These are phyloP conservation scores for Dinocampus coccinellae DNA, from an alignment of 2,888 invertebrate genomes.

Conservation along the genomic window DNA sequence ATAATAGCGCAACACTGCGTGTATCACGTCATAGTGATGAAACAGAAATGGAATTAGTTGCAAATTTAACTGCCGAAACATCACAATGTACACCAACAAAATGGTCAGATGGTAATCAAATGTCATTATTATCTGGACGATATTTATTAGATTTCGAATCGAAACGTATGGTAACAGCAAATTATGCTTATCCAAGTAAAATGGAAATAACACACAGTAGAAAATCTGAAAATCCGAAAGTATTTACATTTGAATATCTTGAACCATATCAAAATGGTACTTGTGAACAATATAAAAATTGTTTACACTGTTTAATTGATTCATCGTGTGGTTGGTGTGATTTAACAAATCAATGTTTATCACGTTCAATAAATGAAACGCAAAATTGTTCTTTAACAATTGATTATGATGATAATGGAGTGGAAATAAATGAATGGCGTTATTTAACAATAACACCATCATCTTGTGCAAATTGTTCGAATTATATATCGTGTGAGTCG, in stretches of 20 bases:
- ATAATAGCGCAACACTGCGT: slow-evolving; percentile 78
- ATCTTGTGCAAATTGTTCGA: slow-evolving; percentile 89
- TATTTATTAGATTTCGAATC: slow-evolving; percentile 79
- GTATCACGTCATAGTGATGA: slow-evolving; percentile 61
- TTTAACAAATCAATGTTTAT: slow-evolving; percentile 78
- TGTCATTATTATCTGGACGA: slow-evolving; percentile 74
- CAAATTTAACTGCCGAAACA: slow-evolving; percentile 78
- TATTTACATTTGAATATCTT: slow-evolving; percentile 89
- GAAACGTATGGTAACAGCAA: slow-evolving; percentile 71
- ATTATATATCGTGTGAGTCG: slow-evolving; percentile 88
- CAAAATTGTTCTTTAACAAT: slow-evolving; percentile 73
- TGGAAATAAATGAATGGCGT: slow-evolving; percentile 76
- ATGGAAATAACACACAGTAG: slow-evolving; percentile 86
- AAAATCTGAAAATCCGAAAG: slow-evolving; percentile 81
- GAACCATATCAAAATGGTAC: slow-evolving; percentile 89
- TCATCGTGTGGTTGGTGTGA: slow-evolving; percentile 95
- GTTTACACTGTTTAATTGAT: slow-evolving; percentile 89
- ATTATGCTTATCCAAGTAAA: slow-evolving; percentile 73
- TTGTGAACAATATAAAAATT: slow-evolving; percentile 84
- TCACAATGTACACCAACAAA: slow-evolving; percentile 79
- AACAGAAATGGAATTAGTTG: slow-evolving; percentile 70
- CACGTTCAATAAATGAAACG: slow-evolving; percentile 78
- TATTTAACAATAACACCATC: slow-evolving; percentile 86
- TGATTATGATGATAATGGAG: slow-evolving; percentile 71
- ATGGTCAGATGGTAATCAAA: slow-evolving; percentile 73